Conservation (phyloP, 2,113 vertebrate species). For the Lagopus muta region DNA sequence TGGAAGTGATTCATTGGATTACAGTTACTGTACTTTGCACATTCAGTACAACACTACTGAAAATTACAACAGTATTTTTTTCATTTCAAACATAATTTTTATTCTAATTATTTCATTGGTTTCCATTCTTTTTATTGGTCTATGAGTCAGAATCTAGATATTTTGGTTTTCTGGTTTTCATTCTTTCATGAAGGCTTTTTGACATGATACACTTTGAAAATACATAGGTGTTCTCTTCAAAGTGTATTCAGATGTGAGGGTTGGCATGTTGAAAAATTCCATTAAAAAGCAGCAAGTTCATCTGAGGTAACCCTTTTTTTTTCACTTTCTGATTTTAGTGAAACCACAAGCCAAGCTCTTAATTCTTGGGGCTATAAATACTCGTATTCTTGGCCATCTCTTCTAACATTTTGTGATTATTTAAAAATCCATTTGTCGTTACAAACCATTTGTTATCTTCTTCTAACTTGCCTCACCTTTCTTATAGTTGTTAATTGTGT, state of each 20-base stretch:
- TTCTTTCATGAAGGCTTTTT: neutral
- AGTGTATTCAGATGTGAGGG: neutral
- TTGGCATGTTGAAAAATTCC: neutral
- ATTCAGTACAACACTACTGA: too few species aligned
- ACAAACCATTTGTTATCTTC: neutral
- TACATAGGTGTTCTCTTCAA: neutral
- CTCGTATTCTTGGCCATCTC: neutral
- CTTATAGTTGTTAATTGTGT: conserved; percentile 25
- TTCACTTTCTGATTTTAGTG: neutral
- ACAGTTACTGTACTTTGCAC: neutral
- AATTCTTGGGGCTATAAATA: neutral
- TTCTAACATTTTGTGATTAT: neutral
- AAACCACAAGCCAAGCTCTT: neutral
- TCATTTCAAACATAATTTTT: neutral
- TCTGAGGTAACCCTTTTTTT: neutral
- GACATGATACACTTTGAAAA: neutral
- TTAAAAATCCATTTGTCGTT: conserved; percentile 20
- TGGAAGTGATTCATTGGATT: neutral
- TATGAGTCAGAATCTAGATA: neutral
- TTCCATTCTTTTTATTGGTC: neutral
- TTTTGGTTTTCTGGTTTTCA: neutral
- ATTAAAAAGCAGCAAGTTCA: neutral
- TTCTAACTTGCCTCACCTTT: neutral
- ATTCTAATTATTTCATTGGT: neutral
- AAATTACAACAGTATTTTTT: neutral